A percentile compares a stretch with the other conserved stretches of the same genome.
Conservation (phyloP, 2,888 invertebrate species). For the Trichogramma evanescens region DNA sequence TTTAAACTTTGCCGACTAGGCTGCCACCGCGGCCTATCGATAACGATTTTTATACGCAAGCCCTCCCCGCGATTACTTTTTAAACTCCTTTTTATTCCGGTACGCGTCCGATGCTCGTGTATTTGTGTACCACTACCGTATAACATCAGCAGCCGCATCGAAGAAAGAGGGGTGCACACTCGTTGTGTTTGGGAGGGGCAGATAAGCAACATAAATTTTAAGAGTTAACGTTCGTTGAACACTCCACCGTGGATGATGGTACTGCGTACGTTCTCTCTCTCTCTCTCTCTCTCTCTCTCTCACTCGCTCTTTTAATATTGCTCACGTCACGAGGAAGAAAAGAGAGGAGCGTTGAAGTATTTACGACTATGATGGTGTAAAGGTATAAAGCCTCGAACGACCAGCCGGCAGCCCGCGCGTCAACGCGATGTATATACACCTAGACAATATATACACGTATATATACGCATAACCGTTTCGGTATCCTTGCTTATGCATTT, state of each 20-base stretch:
- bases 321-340: slow-evolving; percentile 28
- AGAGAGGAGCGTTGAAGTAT: slow-evolving; percentile 34
- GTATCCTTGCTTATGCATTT: too few relatives aligned
- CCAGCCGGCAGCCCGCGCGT: slow-evolving; percentile 8
- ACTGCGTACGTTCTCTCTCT: slow-evolving; percentile 29
- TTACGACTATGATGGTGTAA: slow-evolving; percentile 35
- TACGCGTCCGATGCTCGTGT: too few relatives aligned
- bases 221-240: slow-evolving; percentile 23
- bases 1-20: too few relatives aligned
- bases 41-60: too few relatives aligned
- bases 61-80: too few relatives aligned
- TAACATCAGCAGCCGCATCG: too few relatives aligned
- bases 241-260: slow-evolving; percentile 30
- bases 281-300: slow-evolving; percentile 33
- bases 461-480: too few relatives aligned
- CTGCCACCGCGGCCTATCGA: too few relatives aligned
- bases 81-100: too few relatives aligned
- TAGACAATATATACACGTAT: too few relatives aligned
- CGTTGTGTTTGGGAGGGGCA: slow-evolving; percentile 4
- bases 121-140: too few relatives aligned
- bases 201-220: slow-evolving; percentile 40
- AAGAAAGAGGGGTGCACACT: too few relatives aligned
- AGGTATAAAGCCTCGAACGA: slow-evolving; percentile 10
- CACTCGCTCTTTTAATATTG: slow-evolving; percentile 41
- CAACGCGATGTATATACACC: neutral